phyloP scores from a whole-genome alignment of 2,113 vertebrate species.

The Oreotrochilus melanogaster region DNA sequence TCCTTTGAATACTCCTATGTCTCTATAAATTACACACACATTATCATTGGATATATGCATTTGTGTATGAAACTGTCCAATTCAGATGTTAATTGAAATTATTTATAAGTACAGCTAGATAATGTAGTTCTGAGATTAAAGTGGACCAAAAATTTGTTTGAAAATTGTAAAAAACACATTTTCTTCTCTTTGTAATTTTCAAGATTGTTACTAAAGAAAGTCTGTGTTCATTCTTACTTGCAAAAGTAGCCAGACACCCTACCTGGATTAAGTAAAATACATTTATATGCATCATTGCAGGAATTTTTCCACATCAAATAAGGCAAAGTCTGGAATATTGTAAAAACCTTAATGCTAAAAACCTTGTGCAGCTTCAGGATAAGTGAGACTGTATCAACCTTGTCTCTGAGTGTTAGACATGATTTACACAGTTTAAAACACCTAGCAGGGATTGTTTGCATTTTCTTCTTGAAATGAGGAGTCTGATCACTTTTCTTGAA shows the following conservation, averaged over 20 bases:
- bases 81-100: neutral
- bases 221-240: neutral
- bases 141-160: neutral
- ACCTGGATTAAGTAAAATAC: too few species aligned
- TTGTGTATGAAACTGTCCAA: neutral
- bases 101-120: neutral
- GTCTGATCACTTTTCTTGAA: neutral
- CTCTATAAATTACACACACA: neutral
- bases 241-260: neutral
- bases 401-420: neutral
- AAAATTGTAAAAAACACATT: neutral
- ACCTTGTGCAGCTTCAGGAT: neutral
- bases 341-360: neutral
- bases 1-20: neutral
- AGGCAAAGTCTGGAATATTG: neutral
- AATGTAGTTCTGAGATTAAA: neutral
- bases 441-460: neutral
- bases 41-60: fast-evolving
- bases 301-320: neutral
- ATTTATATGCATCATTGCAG: neutral
- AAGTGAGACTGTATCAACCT: neutral
- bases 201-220: neutral
- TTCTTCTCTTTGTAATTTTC: neutral
- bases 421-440: neutral
- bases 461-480: neutral